These are phyloP conservation scores for Drosophila infuscata DNA, from an alignment of 2,888 invertebrate genomes.

Conservation along the genomic window DNA sequence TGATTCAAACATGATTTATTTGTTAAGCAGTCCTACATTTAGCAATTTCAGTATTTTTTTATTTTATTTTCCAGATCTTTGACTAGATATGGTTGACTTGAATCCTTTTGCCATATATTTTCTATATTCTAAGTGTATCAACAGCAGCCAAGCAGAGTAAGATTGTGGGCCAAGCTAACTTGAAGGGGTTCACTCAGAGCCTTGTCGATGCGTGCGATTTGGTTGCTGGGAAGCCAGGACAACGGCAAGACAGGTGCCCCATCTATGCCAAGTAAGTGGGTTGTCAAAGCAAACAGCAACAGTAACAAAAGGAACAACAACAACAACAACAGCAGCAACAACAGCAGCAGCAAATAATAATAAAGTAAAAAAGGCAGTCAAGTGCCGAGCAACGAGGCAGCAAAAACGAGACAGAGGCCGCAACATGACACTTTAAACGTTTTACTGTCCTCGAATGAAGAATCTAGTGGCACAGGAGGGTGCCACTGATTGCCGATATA, in stretches of 20 bases:
- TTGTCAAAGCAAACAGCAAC: conserved; percentile 78
- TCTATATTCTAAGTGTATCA: neutral
- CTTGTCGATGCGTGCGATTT: conserved; percentile 80
- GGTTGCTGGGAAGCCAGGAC: conserved; percentile 44
- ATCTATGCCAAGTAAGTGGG: conserved; percentile 73
- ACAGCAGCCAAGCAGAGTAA: conserved; percentile 9
- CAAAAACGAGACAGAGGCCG: conserved; percentile 58
- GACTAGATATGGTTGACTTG: neutral
- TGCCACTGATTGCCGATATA: conserved; percentile 55
- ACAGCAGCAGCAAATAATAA: conserved; percentile 65
- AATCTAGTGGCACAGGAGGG: conserved; percentile 10
- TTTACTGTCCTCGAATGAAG: conserved; percentile 59
- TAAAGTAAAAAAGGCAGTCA: conserved; percentile 65
- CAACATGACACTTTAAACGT: conserved; percentile 75
- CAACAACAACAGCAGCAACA: conserved; percentile 12
- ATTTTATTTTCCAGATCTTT: neutral
- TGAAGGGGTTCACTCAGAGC: conserved; percentile 63
- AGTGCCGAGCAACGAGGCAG: conserved; percentile 57
- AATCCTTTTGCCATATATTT: neutral
- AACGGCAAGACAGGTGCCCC: conserved; percentile 38
- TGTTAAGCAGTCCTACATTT: neutral
- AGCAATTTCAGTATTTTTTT: neutral
- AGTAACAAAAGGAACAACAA: conserved; percentile 22
- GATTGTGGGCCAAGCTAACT: conserved; percentile 40
- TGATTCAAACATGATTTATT: neutral